Evolutionary conservation across 2,888 invertebrate species (phyloP), one percentile per base, ranked within the genome.

Genomic region (Drosophila pegasa): DNA sequence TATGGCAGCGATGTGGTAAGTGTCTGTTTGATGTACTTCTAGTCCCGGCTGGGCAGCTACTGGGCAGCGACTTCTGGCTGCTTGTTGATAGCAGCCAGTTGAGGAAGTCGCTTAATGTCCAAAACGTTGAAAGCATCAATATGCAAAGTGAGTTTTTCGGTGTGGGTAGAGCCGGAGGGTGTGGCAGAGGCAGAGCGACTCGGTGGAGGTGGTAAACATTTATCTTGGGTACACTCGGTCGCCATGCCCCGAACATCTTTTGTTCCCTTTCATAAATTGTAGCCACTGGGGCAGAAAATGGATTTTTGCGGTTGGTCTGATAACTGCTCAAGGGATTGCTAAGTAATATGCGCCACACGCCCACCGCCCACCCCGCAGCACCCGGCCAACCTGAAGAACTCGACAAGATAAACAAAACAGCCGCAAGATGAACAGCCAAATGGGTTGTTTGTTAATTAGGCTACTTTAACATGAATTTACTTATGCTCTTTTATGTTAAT

Each of bases 1-100:
- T 91, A 90, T 84, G 87, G 89, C 78, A 84, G 89, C 86, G 91
- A 91, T 85, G 80, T 90, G 91, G 91, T 91, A 90, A 91, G 90
- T 91, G 82, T 78, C 80, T 87, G 81, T 80, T 84, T 84, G 89
- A 84, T 84, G 85, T 88, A 84, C 78, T 87, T 67, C 77, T 74
- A 73, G 60, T 72, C 52, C 61, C 37, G 27, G 38, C 61, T 45
- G 64, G 68, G 41, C 58, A 60, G 50, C 52, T 35, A 40, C 43
- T 62, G 41, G 54, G 37, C 52, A 38, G 27, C 25, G 37, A 16
- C 33, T 20, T 33, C 27, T 22, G 38, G 43, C 52, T 54, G 83
- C 83, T 62, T 66, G 80, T 75, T 83, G 82, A 86, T 82, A 80
- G 78, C 83, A 55, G 61, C 61, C 70, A 75, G 72, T 62, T 66